These are phyloP conservation scores for Rousettus madagascariensis DNA, from an alignment of 2,797 vertebrate genomes.

Conservation along the genomic window DNA sequence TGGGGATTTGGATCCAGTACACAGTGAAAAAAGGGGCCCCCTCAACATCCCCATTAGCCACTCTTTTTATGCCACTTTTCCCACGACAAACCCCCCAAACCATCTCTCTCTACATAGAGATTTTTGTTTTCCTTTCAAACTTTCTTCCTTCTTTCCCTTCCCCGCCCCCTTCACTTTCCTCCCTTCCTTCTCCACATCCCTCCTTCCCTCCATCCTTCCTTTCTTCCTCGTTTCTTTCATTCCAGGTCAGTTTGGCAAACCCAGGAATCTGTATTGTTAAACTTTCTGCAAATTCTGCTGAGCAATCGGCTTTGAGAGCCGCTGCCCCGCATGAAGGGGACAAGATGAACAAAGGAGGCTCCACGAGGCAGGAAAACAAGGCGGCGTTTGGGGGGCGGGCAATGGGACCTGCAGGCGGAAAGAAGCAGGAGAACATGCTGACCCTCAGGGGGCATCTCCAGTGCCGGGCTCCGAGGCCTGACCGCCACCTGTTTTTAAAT, in stretches of 20 bases:
- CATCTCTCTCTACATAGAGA: neutral
- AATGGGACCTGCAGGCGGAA: neutral
- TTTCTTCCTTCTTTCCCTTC: neutral
- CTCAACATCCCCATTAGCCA: neutral
- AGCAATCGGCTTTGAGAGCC: neutral
- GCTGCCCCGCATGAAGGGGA: neutral
- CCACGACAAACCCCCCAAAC: neutral
- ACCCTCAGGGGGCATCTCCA: neutral
- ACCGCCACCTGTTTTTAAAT: neutral
- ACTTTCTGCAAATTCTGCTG: neutral
- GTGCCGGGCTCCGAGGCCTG: neutral
- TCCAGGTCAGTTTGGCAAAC: neutral
- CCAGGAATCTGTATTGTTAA: neutral
- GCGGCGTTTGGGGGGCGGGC: too few relatives aligned
- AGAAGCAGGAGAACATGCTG: rapidly evolving
- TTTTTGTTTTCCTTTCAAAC: neutral
- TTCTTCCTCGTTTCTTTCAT: neutral
- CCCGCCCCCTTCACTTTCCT: neutral
- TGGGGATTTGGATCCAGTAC: neutral
- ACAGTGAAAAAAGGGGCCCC: neutral
- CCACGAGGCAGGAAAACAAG: neutral
- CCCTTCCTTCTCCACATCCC: too few relatives aligned
- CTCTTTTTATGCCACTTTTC: neutral
- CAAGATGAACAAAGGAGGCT: rapidly evolving
- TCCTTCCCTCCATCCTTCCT: neutral